These are phyloP conservation scores for Criorhina ranunculi DNA, from an alignment of 2,888 invertebrate genomes.

Conservation along the genomic window DNA sequence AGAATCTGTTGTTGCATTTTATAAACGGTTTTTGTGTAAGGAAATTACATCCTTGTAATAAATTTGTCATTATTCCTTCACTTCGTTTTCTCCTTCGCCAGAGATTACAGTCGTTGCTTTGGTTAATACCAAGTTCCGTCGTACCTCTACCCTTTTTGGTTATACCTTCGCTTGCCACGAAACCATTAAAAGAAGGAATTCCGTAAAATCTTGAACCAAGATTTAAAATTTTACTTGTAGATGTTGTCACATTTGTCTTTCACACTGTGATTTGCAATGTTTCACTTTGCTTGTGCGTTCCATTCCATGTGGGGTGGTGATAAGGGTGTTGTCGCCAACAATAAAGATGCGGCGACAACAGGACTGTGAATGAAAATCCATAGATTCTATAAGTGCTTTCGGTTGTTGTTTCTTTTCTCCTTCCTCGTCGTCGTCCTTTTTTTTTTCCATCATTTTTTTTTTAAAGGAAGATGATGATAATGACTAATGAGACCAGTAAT, in stretches of 20 bases:
- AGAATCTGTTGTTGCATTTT: constrained; percentile 1
- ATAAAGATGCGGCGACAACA: constrained; percentile 63
- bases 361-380: constrained; percentile 64
- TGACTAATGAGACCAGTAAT: constrained; percentile 69
- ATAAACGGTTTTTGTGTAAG: constrained; percentile 3
- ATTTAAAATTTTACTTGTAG: constrained; percentile 42
- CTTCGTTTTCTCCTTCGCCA: constrained; percentile 16
- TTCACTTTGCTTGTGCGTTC: constrained; percentile 8
- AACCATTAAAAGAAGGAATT: constrained; percentile 53
- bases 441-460: constrained; percentile 24
- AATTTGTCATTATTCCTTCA: constrained; percentile 46
- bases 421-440: constrained; percentile 13
- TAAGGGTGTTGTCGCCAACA: constrained; percentile 56
- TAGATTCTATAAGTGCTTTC: constrained; percentile 59
- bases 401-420: constrained; percentile 35
- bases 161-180: constrained; percentile 40
- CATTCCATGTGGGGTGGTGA: constrained; percentile 7
- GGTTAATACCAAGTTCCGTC: constrained; percentile 41
- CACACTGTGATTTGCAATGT: constrained; percentile 19
- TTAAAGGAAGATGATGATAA: constrained; percentile 48
- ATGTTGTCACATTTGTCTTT: constrained; percentile 14
- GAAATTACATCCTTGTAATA: constrained; percentile 29
- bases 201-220: constrained; percentile 49
- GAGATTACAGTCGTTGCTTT: constrained; percentile 25
- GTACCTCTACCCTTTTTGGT: constrained; percentile 43